Evolutionary conservation across 2,797 vertebrate species (phyloP).

Genomic region (Oreonectes daqikongensis): DNA sequence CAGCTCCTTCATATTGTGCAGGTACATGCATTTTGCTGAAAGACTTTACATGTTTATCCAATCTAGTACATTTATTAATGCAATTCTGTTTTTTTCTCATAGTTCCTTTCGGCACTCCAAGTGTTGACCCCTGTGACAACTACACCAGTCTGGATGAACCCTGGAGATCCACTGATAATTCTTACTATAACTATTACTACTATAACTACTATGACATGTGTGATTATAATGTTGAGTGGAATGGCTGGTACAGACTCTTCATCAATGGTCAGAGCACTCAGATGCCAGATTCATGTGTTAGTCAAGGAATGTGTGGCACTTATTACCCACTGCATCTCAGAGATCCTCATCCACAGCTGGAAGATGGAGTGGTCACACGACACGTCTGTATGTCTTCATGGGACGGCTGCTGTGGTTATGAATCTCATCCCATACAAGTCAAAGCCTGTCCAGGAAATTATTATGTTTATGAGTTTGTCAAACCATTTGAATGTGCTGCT

Average conservation of each 20-base stretch:
- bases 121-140: slow-evolving; percentile 17
- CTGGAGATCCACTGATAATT: slow-evolving; percentile 26
- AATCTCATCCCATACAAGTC: slow-evolving; percentile 15
- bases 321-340: background rate
- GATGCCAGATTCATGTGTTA: slow-evolving; percentile 26
- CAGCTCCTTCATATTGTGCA: slow-evolving; percentile 3
- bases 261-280: background rate
- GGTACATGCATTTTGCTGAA: background rate
- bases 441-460: slow-evolving; percentile 45
- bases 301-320: background rate
- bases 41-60: background rate
- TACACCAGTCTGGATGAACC: slow-evolving; percentile 27
- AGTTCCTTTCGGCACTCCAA: background rate
- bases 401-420: slow-evolving; percentile 11
- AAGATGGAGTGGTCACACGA: slow-evolving; percentile 35
- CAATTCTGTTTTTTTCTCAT: background rate
- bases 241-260: slow-evolving; percentile 27
- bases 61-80: background rate
- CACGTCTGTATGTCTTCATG: slow-evolving; percentile 12
- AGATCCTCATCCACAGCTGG: slow-evolving; percentile 13
- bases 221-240: slow-evolving; percentile 26
- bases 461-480: slow-evolving; percentile 44
- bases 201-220: background rate
- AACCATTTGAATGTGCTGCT: background rate
- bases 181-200: slow-evolving; percentile 6